Conservation (phyloP, 2,113 vertebrate genomes). For the Arothron firmamentum region DNA sequence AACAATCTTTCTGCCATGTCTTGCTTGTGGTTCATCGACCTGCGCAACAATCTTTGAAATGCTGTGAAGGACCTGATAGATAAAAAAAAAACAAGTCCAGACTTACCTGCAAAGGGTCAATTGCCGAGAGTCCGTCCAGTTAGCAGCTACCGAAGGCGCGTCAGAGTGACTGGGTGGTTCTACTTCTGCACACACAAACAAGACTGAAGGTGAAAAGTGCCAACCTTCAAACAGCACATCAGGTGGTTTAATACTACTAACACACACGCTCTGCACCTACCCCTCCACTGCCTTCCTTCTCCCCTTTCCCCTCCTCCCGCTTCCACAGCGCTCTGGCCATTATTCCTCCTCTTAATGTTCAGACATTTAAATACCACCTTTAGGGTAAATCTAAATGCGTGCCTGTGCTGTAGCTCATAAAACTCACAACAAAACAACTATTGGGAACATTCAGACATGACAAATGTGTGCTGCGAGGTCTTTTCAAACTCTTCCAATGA, state of each 20-base stretch:
- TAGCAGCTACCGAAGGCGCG: slow-evolving; percentile 73
- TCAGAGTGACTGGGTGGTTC: slow-evolving; percentile 74
- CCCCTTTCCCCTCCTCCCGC: too few species aligned
- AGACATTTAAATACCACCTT: too few species aligned
- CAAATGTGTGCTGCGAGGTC: too few species aligned
- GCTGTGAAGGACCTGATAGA: background rate
- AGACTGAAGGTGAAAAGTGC: slow-evolving; percentile 29
- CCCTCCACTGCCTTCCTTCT: too few species aligned
- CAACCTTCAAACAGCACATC: slow-evolving; percentile 26
- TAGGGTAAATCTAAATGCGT: too few species aligned
- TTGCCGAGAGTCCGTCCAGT: slow-evolving; percentile 84
- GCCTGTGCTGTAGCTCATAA: too few species aligned
- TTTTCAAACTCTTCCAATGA: too few species aligned
- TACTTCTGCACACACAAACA: slow-evolving; percentile 59
- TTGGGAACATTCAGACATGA: too few species aligned
- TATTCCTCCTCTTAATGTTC: too few species aligned
- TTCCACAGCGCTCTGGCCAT: too few species aligned
- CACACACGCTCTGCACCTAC: slow-evolving; percentile 28
- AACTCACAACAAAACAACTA: too few species aligned
- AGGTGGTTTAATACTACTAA: slow-evolving; percentile 31
- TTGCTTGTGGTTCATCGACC: background rate
- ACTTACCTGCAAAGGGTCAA: slow-evolving; percentile 81
- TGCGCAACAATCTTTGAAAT: background rate
- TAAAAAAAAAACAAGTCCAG: background rate
- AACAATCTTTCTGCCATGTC: too few species aligned